phyloP scores from a whole-genome alignment of 2,888 invertebrate species.

The Melipona bicolor region DNA sequence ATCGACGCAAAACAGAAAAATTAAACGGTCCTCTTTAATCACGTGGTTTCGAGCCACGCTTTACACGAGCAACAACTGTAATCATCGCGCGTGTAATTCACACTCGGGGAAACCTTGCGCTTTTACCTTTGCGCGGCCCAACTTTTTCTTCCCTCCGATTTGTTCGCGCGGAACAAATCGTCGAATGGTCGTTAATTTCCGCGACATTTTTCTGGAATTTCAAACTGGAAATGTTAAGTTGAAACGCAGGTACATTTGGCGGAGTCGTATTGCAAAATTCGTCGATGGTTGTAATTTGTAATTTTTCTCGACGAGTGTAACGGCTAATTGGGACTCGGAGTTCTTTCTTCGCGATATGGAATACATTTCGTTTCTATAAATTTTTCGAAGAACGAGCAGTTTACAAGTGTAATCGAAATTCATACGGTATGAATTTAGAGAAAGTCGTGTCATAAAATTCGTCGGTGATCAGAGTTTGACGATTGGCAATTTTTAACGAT shows the following conservation, averaged over 20 bases:
- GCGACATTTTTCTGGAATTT: slow-evolving; percentile 1
- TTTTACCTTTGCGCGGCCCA: slow-evolving; percentile 64
- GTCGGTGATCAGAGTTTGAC: no score
- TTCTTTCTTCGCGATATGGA: no score
- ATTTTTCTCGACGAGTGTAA: background rate
- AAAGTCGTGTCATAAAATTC: no score
- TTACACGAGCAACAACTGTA: slow-evolving; percentile 79
- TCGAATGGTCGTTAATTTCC: background rate
- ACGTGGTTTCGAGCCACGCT: slow-evolving; percentile 61
- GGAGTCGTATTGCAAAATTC: background rate
- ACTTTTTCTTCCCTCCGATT: background rate
- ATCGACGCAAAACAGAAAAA: slow-evolving; percentile 31
- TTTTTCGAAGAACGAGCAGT: no score
- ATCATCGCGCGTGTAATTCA: slow-evolving; percentile 79
- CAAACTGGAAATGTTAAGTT: slow-evolving; percentile 2
- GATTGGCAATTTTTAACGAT: no score
- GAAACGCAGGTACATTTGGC: background rate
- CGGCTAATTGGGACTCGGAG: background rate
- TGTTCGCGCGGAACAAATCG: background rate
- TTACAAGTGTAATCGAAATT: no score
- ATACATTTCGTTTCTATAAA: no score
- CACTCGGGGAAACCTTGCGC: slow-evolving; percentile 72
- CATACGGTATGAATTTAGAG: no score
- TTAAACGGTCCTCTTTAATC: slow-evolving; percentile 60
- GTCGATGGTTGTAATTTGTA: no score